phyloP scores from a whole-genome alignment of 2,888 invertebrate species.

The Pycnomerus fuliginosus region DNA sequence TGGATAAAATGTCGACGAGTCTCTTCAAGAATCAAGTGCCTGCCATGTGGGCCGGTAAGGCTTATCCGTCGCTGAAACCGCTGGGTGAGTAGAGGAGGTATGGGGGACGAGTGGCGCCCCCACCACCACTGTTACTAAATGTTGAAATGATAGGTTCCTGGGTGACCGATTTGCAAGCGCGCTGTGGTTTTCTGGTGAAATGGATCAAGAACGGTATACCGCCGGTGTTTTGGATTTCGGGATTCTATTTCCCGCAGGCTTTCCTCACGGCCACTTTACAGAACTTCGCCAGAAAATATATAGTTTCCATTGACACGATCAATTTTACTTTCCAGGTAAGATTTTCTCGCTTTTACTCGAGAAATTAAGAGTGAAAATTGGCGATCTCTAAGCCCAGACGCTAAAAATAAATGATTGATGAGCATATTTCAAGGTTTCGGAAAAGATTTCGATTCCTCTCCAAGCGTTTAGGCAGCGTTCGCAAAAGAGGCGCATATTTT shows the following conservation, averaged over 20 bases:
- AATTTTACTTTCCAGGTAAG: constrained; percentile 65
- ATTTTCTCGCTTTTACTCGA: too few species aligned
- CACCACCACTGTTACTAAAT: background rate
- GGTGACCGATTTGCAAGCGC: constrained; percentile 63
- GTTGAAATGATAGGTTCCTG: constrained; percentile 71
- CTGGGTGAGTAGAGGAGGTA: too few species aligned
- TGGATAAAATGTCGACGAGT: constrained; percentile 69
- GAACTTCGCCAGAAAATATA: constrained; percentile 76
- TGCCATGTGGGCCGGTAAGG: constrained; percentile 65
- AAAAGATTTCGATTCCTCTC: too few species aligned
- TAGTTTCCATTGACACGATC: constrained; percentile 73
- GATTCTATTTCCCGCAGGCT: constrained; percentile 84
- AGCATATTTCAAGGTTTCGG: too few species aligned
- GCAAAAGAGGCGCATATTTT: too few species aligned
- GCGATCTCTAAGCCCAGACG: too few species aligned
- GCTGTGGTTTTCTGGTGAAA: constrained; percentile 62
- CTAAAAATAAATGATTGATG: too few species aligned
- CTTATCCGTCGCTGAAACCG: constrained; percentile 70
- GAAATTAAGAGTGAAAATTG: too few species aligned
- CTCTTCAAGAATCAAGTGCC: constrained; percentile 71
- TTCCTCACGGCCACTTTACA: constrained; percentile 81
- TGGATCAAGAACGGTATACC: constrained; percentile 73
- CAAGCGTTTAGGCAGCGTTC: too few species aligned
- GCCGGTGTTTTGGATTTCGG: constrained; percentile 78
- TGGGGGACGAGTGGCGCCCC: too few species aligned